Base-by-base conservation (phyloP, 2,797 vertebrate species). In the Zenarchopterus dispar region DNA sequence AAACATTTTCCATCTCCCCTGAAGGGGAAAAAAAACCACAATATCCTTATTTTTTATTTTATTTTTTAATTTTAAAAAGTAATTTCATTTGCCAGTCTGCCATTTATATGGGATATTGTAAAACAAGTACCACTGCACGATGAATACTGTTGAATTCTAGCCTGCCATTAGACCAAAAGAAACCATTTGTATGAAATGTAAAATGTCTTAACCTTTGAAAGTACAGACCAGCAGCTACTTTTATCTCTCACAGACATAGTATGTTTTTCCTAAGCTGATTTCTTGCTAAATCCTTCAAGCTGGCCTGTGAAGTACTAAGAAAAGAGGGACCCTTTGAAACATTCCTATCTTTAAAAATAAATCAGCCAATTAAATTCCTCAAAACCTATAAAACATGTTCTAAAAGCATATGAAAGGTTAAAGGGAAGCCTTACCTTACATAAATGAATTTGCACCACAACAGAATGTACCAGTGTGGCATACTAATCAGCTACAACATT, bases 1-100 rank as follows among this genome's bases (percentile, higher is more conserved):
- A 28, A 54, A 66, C 56, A 33, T 45, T 19, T 8, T 68, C 41
- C n/a, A 61, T 41, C 18, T 62, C 58, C 45, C 46, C 52, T 48
- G 4, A 58, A 73, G 55, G 52, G 36, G 55, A 73, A 68, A 46
- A 19, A 42, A 17, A 16, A n/a, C 18, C 5, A 8, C 6, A 44
- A 18, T 3, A 44, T 8, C 8, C 3, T 10, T 9, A 2, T 19
- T 18, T 45, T 8, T n/a, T 24, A 24, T 5, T 24, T 24, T 24
- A 24, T 45, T 45, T 44, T 45, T 19, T 49, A n/a, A 53, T 49
- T 62, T 39, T 70, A 56, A 42, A 10, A 55, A 55, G 31, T 24
- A 21, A 11, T 63, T 57, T 56, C 4, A 57, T 62, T 63, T 69
- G 49, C 36, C 41, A 62, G 55, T 62, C 60, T 69, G 49, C 36